Percentiles rank a stretch among this genome's conserved stretches.
phyloP scores from a whole-genome alignment of 2,113 vertebrate genomes.

The Gavialis gangeticus region DNA sequence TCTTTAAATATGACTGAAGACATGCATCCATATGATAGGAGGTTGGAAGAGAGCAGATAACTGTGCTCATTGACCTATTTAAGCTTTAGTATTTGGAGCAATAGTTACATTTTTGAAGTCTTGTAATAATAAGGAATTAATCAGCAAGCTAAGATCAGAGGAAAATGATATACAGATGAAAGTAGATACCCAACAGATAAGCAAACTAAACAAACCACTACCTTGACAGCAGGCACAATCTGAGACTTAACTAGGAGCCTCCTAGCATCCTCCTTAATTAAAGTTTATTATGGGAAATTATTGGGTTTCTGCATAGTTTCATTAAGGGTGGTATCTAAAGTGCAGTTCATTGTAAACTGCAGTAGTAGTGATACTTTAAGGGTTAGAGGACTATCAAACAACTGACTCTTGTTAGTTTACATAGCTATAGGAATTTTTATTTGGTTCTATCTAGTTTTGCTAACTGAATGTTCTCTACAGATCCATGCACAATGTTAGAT shows the following conservation, averaged over 20 bases:
- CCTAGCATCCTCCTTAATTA: background rate
- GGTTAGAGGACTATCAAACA: too few species aligned
- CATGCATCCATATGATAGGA: too few species aligned
- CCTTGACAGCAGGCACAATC: background rate
- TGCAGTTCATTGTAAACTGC: background rate
- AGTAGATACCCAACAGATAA: background rate
- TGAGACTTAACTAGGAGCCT: background rate
- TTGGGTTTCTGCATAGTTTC: background rate
- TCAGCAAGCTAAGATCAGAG: background rate
- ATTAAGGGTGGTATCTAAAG: background rate
- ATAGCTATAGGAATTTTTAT: too few species aligned
- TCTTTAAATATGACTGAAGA: background rate
- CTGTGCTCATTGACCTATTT: background rate
- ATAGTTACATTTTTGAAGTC: background rate
- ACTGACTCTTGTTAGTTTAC: too few species aligned
- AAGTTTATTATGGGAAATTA: background rate
- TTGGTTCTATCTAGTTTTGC: too few species aligned
- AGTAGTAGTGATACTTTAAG: background rate
- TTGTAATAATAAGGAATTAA: background rate
- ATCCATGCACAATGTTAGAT: too few species aligned
- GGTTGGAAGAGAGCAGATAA: background rate
- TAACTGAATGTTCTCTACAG: too few species aligned
- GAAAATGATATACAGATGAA: background rate
- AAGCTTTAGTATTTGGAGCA: background rate
- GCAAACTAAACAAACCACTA: background rate